Evolutionary conservation across 92 coral and sea anemone species (phyloP).

Genomic region (Zoanthus sociatus): DNA sequence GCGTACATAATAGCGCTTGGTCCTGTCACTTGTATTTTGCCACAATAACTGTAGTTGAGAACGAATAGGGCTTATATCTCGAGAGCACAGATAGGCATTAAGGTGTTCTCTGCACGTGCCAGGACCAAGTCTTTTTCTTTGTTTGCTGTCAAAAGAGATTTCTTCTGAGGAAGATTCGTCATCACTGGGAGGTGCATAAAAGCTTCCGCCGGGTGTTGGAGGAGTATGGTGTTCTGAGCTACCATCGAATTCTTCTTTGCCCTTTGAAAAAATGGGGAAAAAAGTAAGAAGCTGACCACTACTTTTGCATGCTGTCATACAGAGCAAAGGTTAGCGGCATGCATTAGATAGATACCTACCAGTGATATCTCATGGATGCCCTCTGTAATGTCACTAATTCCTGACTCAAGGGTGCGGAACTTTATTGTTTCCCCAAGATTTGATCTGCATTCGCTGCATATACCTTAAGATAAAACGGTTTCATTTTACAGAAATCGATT

Average conservation of each 20-base stretch:
- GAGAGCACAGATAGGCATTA: slow-evolving; percentile 22
- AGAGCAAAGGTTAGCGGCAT: slow-evolving; percentile 11
- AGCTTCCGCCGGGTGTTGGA: slow-evolving; percentile 55
- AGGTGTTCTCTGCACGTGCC: slow-evolving; percentile 24
- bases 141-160: slow-evolving; percentile 39
- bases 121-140: neutral
- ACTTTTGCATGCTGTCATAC: slow-evolving; percentile 18
- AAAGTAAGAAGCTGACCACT: neutral
- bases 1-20: slow-evolving; percentile 41
- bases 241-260: slow-evolving; percentile 13
- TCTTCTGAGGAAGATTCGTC: slow-evolving; percentile 33
- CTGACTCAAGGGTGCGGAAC: slow-evolving; percentile 4
- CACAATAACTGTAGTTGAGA: slow-evolving; percentile 27
- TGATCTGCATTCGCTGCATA: slow-evolving; percentile 7
- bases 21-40: slow-evolving; percentile 21
- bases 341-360: neutral
- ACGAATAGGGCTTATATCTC: slow-evolving; percentile 38
- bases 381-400: slow-evolving; percentile 1
- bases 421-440: neutral
- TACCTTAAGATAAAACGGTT: slow-evolving; percentile 9
- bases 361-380: slow-evolving; percentile 6
- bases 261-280: slow-evolving; percentile 17
- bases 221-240: slow-evolving; percentile 16
- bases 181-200: slow-evolving; percentile 51
- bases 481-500: neutral